These are phyloP conservation scores for Selene dorsalis DNA, from an alignment of 2,797 vertebrate genomes.

Conservation along the genomic window DNA sequence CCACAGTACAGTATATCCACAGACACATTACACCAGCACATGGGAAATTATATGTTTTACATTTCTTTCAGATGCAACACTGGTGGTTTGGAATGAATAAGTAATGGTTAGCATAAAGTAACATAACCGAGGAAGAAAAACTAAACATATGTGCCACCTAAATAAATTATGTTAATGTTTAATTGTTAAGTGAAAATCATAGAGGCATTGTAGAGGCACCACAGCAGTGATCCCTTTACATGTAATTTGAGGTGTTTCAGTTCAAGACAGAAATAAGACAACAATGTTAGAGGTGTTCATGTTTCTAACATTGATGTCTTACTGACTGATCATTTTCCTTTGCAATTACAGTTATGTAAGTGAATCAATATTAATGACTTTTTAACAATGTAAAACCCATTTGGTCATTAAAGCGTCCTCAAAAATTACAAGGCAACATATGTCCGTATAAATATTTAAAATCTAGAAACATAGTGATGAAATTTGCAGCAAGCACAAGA, in stretches of 20 bases:
- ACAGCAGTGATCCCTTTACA: neutral
- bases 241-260: conserved; percentile 1
- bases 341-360: conserved; percentile 52
- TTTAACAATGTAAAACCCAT: conserved; percentile 60
- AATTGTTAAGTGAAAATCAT: neutral
- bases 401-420: conserved; percentile 34
- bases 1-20: conserved; percentile 22
- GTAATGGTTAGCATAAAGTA: conserved; percentile 16
- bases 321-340: conserved; percentile 32
- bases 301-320: neutral
- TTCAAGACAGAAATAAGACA: neutral
- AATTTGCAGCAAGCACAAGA: conserved; percentile 49
- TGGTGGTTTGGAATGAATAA: conserved; percentile 40
- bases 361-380: conserved; percentile 68
- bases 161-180: conserved; percentile 5
- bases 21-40: conserved; percentile 22
- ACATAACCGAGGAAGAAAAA: neutral
- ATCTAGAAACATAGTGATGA: conserved; percentile 39
- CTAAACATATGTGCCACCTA: neutral
- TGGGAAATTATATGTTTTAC: conserved; percentile 30
- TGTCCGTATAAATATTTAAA: conserved; percentile 61
- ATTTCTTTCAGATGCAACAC: conserved; percentile 18
- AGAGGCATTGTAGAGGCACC: neutral
- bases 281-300: neutral
- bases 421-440: conserved; percentile 51